Conservation (phyloP, 2,797 vertebrate genomes). For the Aldrovandia affinis region DNA sequence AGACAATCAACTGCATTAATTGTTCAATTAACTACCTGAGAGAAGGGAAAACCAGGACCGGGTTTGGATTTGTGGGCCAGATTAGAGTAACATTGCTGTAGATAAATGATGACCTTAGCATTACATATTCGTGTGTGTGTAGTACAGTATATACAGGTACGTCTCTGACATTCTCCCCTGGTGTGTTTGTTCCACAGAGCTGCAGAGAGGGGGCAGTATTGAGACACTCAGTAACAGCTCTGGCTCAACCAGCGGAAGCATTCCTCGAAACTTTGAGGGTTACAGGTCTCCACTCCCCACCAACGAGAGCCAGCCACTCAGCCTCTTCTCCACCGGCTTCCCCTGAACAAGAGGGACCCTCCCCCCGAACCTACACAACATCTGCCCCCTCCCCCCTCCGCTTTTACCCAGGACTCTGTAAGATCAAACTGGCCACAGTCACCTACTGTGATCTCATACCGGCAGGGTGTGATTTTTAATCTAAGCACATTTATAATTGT, state of each 20-base stretch:
- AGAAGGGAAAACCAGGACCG: no score
- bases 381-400: background rate
- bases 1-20: no score
- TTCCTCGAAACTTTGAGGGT: constrained; percentile 94
- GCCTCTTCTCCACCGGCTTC: constrained; percentile 91
- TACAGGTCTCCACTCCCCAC: constrained; percentile 94
- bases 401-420: background rate
- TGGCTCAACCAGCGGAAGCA: constrained; percentile 95
- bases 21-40: no score
- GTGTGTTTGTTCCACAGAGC: constrained; percentile 76
- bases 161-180: constrained; percentile 51
- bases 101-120: no score
- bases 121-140: background rate
- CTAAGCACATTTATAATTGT: no score
- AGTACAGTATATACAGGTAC: background rate
- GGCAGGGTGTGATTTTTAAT: no score
- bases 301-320: constrained; percentile 95
- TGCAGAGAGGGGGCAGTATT: constrained; percentile 98
- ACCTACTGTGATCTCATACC: no score
- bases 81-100: no score
- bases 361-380: background rate
- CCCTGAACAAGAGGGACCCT: constrained; percentile 62
- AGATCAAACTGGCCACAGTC: background rate
- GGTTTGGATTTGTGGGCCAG: no score
- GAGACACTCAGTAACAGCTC: constrained; percentile 99